Percentiles rank a stretch among this genome's conserved stretches.
Conservation (phyloP, 2,888 invertebrate genomes). For the Patella caerulea region DNA sequence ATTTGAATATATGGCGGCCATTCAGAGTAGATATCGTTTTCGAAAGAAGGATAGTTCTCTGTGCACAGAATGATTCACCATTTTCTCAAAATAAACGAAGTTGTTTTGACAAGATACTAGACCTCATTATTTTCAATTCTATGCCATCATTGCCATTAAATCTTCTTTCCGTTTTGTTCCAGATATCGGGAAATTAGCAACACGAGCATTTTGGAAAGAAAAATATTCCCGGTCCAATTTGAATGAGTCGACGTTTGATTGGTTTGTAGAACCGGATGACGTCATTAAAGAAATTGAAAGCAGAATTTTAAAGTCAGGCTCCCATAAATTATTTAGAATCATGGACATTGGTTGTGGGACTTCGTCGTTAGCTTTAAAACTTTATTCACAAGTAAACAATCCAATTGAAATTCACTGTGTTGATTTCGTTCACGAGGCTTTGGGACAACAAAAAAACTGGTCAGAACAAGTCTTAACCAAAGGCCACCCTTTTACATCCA, state of each 20-base stretch:
- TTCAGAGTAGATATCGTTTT: too few relatives aligned
- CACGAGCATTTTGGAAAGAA: conserved; percentile 12
- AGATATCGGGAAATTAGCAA: conserved; percentile 16
- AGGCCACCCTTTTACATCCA: neutral
- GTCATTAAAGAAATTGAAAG: neutral
- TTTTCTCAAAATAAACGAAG: neutral
- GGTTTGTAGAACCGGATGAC: conserved; percentile 11
- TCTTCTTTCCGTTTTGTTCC: neutral
- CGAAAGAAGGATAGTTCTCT: too few relatives aligned
- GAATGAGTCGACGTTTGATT: conserved; percentile 15
- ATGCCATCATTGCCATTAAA: neutral
- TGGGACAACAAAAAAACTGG: conserved; percentile 11
- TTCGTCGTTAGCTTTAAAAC: conserved; percentile 6
- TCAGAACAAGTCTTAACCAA: neutral
- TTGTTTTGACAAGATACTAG: neutral
- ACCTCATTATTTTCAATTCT: neutral
- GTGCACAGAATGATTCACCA: too few relatives aligned
- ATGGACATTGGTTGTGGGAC: conserved; percentile 23
- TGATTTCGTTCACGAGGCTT: conserved; percentile 15
- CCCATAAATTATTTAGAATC: neutral
- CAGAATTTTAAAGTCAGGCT: neutral
- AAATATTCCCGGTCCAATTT: neutral
- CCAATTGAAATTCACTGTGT: conserved; percentile 14
- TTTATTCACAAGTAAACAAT: conserved; percentile 1
- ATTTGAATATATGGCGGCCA: too few relatives aligned